Evolutionary conservation across 2,113 vertebrate species (phyloP), one percentile per base, ranked within the genome.

Genomic region (Campylomormyrus numenius): DNA sequence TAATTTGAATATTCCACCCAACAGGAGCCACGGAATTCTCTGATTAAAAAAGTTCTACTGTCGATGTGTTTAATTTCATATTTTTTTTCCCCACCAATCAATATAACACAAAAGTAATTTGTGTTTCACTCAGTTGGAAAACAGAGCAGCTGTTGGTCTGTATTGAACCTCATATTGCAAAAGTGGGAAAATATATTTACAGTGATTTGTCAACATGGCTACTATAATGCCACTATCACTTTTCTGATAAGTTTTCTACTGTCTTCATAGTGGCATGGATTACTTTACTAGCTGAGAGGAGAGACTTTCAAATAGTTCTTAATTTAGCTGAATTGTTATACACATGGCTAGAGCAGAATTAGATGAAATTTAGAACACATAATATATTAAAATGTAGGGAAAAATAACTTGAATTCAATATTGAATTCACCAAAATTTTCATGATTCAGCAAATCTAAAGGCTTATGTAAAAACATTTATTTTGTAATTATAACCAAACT

Each of bases 401-500:
- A 80, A 74, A 42, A 80, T 70, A 6, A 19, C 35, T 42, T 35
- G 13, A 19, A 39, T 80, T 80, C 35, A 42, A 42, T 35, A 80
- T 42, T 42, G 35, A 17, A 35, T 42, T 19, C 0, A 19, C 74
- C 31, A 80, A 42, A 0, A 19, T 45, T 24, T 85, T 85, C 42
- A 46, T 49, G 48, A 85, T 45, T 21, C 83, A 46, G 42, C 24
- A 46, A 46, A 85, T 85, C 45, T 85, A 49, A 85, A 85, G 46
- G 83, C 45, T 49, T 15, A 27, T 45, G 8, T 49, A 85, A 85
- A 85, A n/a, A 85, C 83, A 85, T 85, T 85, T 85, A 85, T 85
- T 85, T 84, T 27, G 11, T 49, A 85, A 85, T 80, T 80, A 85
- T 85, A 85, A 85, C 83, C 35, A 80, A 85, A 85, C 42, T 49